Evolutionary conservation across 1,140 invertebrate genomes (phyloP).

Genomic region (Limonius californicus): DNA sequence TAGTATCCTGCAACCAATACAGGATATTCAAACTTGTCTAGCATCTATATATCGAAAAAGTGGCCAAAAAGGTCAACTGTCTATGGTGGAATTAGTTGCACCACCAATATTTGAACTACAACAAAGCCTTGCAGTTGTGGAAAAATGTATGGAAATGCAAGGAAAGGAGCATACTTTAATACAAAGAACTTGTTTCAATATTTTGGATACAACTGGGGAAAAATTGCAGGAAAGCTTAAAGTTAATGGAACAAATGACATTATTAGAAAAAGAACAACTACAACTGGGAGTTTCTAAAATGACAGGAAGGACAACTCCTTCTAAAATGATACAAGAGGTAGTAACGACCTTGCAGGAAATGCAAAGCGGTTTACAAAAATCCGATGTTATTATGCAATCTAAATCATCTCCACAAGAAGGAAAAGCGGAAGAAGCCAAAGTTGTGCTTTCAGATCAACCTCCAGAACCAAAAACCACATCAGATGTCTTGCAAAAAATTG

Average conservation of each 20-base stretch:
- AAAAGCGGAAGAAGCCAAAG: too few species aligned
- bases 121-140: constrained; percentile 59
- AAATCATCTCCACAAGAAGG: too few species aligned
- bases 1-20: constrained; percentile 58
- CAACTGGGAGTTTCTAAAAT: constrained; percentile 46
- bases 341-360: constrained; percentile 53
- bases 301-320: constrained; percentile 47
- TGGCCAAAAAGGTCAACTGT: constrained; percentile 42
- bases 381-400: too few species aligned
- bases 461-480: constrained; percentile 44
- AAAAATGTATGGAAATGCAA: constrained; percentile 65
- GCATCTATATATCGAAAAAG: constrained; percentile 48
- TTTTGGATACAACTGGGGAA: constrained; percentile 55
- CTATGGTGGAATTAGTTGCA: constrained; percentile 54
- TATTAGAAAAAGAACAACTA: constrained; percentile 45
- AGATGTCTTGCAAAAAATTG: constrained; percentile 49
- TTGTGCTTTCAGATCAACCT: too few species aligned
- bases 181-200: constrained; percentile 59
- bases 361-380: constrained; percentile 43
- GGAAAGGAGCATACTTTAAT: constrained; percentile 60
- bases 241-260: constrained; percentile 48
- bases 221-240: constrained; percentile 52
- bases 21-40: constrained; percentile 59
- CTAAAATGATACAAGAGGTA: constrained; percentile 49
- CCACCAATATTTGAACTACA: constrained; percentile 59